phyloP scores from a whole-genome alignment of 2,113 vertebrate genomes.

The Eonycteris spelaea region DNA sequence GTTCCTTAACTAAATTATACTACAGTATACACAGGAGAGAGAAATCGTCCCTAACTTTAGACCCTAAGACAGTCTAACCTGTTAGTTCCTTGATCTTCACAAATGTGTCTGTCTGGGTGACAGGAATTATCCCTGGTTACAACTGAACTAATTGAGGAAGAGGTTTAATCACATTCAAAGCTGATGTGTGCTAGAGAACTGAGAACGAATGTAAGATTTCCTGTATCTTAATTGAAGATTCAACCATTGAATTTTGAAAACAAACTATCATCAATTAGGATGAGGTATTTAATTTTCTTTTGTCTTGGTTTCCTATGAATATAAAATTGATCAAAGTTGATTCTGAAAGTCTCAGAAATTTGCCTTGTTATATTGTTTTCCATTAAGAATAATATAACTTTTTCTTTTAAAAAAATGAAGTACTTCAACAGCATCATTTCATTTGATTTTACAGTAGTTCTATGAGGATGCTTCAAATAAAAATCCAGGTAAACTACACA shows the following conservation, averaged over 20 bases:
- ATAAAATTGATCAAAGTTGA: background rate
- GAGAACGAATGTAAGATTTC: background rate
- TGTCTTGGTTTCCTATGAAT: background rate
- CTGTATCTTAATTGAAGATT: background rate
- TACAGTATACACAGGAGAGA: background rate
- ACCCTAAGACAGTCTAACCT: background rate
- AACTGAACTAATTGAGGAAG: background rate
- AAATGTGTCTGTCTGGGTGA: background rate
- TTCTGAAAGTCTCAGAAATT: background rate
- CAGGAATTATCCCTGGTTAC: background rate
- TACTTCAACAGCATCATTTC: background rate
- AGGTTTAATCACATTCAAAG: background rate
- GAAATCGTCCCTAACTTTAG: background rate
- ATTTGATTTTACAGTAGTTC: background rate
- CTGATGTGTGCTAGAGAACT: background rate
- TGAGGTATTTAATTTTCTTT: constrained; percentile 15
- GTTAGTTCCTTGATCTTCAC: background rate
- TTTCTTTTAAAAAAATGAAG: background rate
- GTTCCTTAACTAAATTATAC: background rate
- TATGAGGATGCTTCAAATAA: background rate
- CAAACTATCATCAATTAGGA: background rate
- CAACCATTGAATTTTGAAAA: background rate
- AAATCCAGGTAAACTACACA: background rate
- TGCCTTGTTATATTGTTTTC: background rate
- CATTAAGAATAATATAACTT: constrained; percentile 13